Base-by-base conservation (phyloP, 2,113 vertebrate species). In the Larimichthys crocea region DNA sequence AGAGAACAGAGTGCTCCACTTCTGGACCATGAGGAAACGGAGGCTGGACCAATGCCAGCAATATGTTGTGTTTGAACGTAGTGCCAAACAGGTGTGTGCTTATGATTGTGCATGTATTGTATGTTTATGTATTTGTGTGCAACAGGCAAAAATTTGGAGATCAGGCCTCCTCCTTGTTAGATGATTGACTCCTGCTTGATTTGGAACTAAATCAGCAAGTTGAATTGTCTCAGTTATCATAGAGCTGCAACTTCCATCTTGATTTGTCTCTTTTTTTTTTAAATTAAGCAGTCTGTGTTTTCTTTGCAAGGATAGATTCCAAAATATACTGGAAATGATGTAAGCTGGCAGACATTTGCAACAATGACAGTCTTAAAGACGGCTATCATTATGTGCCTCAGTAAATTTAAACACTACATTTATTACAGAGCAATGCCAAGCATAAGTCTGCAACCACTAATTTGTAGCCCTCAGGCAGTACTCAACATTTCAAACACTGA, bases 21-120 rank as follows among this genome's bases (percentile, higher is more conserved):
- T 99, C 75, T 99, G 98, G 98, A 99, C 98, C 57, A 97, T 99
- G 97, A 95, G 98, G 69, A 99, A 99, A 92, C 94, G 98, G 19
- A 93, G 98, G 60, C 96, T 99, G 80, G 98, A 99, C 93, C 98
- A 99, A 77, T 99, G 98, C 90, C 98, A 99, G 63, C 98, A 99
- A 79, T 99, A 98, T 4, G 98, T 99, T 57, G 98, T 99, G 82
- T 99, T 99, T 88, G 98, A 99, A 89, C 96, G 98, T 92, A 99
- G 98, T 15, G 98, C 98, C 92, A 99, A 99, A 86, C 98, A 99
- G 97, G 98, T 99, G 79, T 59, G 90, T 90, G 44, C 22, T 50
- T n/a, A 16, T 78, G 44, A 24, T 50, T 15, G 20, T 70, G 50
- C 65, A 60, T 52, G 35, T 50, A 10, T 2, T 73, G 22, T 68